Base-by-base conservation (phyloP, 2,888 invertebrate genomes). In the Drosophila neotestacea region DNA sequence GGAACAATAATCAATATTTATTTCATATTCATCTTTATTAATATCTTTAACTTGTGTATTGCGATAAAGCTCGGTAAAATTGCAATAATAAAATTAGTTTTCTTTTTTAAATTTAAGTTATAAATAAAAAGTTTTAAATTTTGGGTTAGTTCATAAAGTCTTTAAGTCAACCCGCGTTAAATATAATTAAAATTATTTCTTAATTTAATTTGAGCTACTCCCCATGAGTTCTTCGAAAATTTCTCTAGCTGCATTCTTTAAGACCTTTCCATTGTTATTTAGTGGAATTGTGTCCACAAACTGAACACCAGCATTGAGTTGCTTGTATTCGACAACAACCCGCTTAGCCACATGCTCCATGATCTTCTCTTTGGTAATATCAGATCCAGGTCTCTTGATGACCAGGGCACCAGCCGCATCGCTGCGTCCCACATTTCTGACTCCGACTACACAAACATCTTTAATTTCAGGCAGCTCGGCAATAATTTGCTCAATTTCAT, bases 371-470 rank as follows among this genome's bases (percentile, higher is more conserved):
- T 72, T 67, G 7, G 77, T 79, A 4, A 91, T 65, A 32, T 74
- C 67, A 27, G 70, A 52, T 0, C 70, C 77, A 0, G 68, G 16
- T 16, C 58, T 62, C 39, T 62, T 73, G n/a, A 91, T 80, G 6
- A 92, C 67, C 36, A 90, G 70, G 1, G 91, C 92, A 4, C 90
- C 90, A 13, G 91, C 90, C 1, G 90, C 77, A 75, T 90, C 88
- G 6, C 73, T 84, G 4, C 67, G 68, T 0, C 74, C 58, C 6
- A 61, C 70, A 61, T 91, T 88, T 0, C 84, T 68, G 5, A 90
- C 81, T 6, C 91, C 91, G 38, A 89, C 84, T 2, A 91, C 90
- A 41, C 89, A 90, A n/a, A 85, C 89, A 32, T 86, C 81, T 10
- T 75, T 34, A 4, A 92, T 77, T 7, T 87, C 88, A 1, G 88